Conservation (phyloP, 2,113 vertebrate species). For the Pseudorasbora parva region DNA sequence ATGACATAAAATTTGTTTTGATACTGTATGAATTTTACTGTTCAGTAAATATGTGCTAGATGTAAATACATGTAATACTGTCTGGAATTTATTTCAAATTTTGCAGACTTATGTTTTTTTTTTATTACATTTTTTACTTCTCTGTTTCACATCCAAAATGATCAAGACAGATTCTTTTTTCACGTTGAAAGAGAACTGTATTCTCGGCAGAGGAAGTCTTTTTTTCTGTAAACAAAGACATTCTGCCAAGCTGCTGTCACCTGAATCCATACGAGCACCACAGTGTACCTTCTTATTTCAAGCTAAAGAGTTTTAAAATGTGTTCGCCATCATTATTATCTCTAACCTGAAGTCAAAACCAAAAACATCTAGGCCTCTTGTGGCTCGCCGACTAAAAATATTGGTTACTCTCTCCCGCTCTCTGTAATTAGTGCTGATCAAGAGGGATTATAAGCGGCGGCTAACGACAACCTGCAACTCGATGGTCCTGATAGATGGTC, state of each 20-base stretch:
- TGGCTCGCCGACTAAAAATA: slow-evolving; percentile 51
- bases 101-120: too few species aligned
- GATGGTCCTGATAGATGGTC: slow-evolving; percentile 82
- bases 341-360: slow-evolving; percentile 6
- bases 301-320: slow-evolving; percentile 37
- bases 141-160: slow-evolving; percentile 9
- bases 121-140: background rate
- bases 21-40: background rate
- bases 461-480: slow-evolving; percentile 75
- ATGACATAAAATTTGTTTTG: background rate
- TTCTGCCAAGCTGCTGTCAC: slow-evolving; percentile 25
- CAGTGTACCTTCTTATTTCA: background rate
- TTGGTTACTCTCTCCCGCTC: slow-evolving; percentile 73
- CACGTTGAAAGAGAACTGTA: slow-evolving; percentile 3
- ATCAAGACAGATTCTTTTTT: slow-evolving; percentile 10
- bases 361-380: background rate
- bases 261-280: slow-evolving; percentile 4
- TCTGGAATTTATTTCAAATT: background rate
- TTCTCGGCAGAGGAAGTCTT: background rate
- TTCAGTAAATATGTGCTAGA: background rate
- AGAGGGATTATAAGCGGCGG: slow-evolving; percentile 76
- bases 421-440: slow-evolving; percentile 80
- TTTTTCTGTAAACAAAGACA: slow-evolving; percentile 7
- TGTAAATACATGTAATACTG: background rate
- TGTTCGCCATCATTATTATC: background rate